phyloP scores from a whole-genome alignment of 2,113 vertebrate species.

The Percina caprodes region DNA sequence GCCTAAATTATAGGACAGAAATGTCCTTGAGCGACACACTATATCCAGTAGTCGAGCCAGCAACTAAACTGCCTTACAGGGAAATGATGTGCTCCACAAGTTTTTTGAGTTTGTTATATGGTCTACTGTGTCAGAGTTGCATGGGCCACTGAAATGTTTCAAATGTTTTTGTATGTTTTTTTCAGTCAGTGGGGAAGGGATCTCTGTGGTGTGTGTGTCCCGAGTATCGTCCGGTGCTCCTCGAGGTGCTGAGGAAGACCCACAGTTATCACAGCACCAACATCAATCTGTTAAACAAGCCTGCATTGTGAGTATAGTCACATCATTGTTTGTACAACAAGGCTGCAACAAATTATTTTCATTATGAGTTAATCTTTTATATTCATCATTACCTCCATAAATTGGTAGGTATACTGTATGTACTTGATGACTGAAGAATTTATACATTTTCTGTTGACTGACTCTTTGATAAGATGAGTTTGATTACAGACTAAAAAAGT shows the following conservation, averaged over 20 bases:
- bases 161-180: conserved; percentile 49
- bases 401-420: not conserved
- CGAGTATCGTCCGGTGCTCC: conserved; percentile 80
- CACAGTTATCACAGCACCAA: conserved; percentile 82
- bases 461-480: too few relatives aligned
- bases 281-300: conserved; percentile 78
- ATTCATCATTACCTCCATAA: not conserved
- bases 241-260: conserved; percentile 84
- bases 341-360: not conserved
- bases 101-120: not conserved
- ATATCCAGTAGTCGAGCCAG: not conserved
- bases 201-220: conserved; percentile 86
- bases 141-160: not conserved
- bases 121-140: conserved; percentile 3
- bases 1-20: not conserved
- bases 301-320: conserved; percentile 79
- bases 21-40: not conserved
- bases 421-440: not conserved
- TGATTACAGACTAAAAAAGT: not conserved
- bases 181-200: conserved; percentile 84
- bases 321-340: not conserved
- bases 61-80: not conserved
- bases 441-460: not conserved
- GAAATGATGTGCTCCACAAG: not conserved
- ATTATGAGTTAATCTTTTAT: not conserved